phyloP scores from a whole-genome alignment of 2,888 invertebrate species.

The Halictus quadricinctus region DNA sequence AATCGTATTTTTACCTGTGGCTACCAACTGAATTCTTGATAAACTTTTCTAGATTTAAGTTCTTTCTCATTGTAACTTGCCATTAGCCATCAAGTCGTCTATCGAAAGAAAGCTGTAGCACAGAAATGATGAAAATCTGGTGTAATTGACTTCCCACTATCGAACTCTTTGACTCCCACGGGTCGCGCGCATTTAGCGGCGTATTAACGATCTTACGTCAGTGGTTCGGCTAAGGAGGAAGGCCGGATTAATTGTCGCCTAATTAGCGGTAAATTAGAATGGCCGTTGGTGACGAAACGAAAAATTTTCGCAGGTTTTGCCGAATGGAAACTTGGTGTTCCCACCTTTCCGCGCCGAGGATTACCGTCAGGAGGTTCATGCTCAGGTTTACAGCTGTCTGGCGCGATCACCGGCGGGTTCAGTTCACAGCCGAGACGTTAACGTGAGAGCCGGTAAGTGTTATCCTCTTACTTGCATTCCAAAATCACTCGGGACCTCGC shows the following conservation, averaged over 20 bases:
- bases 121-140: neutral
- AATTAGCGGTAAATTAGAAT: conserved; percentile 21
- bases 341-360: conserved; percentile 97
- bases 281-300: neutral
- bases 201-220: conserved; percentile 39
- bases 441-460: conserved; percentile 95
- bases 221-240: conserved; percentile 43
- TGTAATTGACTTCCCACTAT: conserved; percentile 4
- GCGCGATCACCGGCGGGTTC: conserved; percentile 95
- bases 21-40: neutral
- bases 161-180: conserved; percentile 38
- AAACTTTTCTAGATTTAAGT: too few relatives aligned
- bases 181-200: conserved; percentile 20
- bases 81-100: too few relatives aligned
- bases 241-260: conserved; percentile 44
- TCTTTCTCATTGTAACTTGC: too few relatives aligned
- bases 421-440: conserved; percentile 95
- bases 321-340: conserved; percentile 96
- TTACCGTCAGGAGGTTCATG: conserved; percentile 96
- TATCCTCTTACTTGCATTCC: conserved; percentile 25
- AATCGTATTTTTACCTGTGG: neutral
- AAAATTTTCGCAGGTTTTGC: conserved; percentile 86
- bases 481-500: conserved; percentile 29
- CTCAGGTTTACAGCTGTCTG: conserved; percentile 96
- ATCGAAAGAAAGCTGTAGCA: neutral